phyloP scores from a whole-genome alignment of 2,113 vertebrate genomes.

The Pogona vitticeps region DNA sequence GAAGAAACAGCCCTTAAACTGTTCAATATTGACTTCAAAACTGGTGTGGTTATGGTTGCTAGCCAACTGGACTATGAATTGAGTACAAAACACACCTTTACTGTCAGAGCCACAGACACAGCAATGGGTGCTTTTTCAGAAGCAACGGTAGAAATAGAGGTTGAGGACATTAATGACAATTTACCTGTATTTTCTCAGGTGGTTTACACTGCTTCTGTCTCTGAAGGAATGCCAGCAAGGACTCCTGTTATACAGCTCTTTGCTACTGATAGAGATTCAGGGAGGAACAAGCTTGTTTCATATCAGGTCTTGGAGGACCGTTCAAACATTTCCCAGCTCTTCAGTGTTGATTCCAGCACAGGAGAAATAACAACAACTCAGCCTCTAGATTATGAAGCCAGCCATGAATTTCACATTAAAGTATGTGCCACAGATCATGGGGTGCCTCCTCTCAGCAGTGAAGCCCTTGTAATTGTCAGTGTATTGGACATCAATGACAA shows the following conservation, averaged over 20 bases:
- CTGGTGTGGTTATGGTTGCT: slow-evolving; percentile 87
- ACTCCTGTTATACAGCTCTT: slow-evolving; percentile 84
- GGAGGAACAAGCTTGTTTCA: slow-evolving; percentile 83
- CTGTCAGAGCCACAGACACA: slow-evolving; percentile 90
- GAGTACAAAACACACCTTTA: slow-evolving; percentile 82
- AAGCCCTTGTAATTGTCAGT: slow-evolving; percentile 83
- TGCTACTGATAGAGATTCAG: slow-evolving; percentile 89
- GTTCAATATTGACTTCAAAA: slow-evolving; percentile 93
- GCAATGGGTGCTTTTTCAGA: slow-evolving; percentile 90
- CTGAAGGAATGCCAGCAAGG: slow-evolving; percentile 83
- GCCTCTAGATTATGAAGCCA: slow-evolving; percentile 87
- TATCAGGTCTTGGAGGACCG: slow-evolving; percentile 85
- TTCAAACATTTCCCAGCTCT: slow-evolving; percentile 81
- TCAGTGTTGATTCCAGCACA: slow-evolving; percentile 82
- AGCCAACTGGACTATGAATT: slow-evolving; percentile 92
- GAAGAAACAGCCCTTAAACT: slow-evolving; percentile 86
- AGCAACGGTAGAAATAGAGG: slow-evolving; percentile 88
- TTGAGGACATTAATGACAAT: slow-evolving; percentile 95
- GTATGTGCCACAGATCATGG: slow-evolving; percentile 87
- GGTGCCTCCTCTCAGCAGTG: slow-evolving; percentile 80
- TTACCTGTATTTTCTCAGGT: slow-evolving; percentile 83
- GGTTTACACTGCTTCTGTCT: slow-evolving; percentile 76
- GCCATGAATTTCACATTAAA: slow-evolving; percentile 83
- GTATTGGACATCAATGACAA: slow-evolving; percentile 95
- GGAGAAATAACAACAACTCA: slow-evolving; percentile 86